A percentile compares a stretch with the other conserved stretches of the same genome.
Evolutionary conservation across 1,140 invertebrate species (phyloP).

Genomic region (Antheraea mylitta): DNA sequence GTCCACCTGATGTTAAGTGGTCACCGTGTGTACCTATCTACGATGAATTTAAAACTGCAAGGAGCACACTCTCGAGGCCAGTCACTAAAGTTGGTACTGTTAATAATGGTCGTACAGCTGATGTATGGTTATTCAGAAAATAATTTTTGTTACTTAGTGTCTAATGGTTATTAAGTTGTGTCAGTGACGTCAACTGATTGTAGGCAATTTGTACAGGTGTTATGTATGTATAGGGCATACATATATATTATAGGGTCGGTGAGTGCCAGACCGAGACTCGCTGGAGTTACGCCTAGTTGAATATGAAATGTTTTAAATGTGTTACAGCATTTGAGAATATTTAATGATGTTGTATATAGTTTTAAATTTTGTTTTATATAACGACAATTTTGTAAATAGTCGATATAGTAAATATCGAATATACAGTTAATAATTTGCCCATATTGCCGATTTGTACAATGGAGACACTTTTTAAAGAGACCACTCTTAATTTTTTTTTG

Average conservation of each 20-base stretch:
- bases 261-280: constrained; percentile 47
- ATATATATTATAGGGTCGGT: constrained; percentile 42
- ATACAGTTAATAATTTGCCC: constrained; percentile 58
- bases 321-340: constrained; percentile 78
- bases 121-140: constrained; percentile 18
- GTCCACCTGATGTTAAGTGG: background rate
- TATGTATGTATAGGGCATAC: constrained; percentile 30
- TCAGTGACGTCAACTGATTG: constrained; percentile 27
- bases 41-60: too few species aligned
- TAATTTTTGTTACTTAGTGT: constrained; percentile 56
- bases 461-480: constrained; percentile 70
- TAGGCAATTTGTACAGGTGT: constrained; percentile 56
- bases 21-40: background rate
- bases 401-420: constrained; percentile 41
- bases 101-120: too few species aligned
- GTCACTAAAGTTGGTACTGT: too few species aligned
- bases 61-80: too few species aligned
- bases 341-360: constrained; percentile 78
- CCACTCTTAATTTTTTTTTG: constrained; percentile 71
- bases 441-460: constrained; percentile 57
- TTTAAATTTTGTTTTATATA: constrained; percentile 65
- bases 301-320: constrained; percentile 78
- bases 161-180: constrained; percentile 45
- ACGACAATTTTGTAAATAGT: constrained; percentile 67
- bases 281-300: constrained; percentile 74